These are phyloP conservation scores for Aleiodes sp. DNA, from an alignment of 1,140 invertebrate species.

Conservation along the genomic window DNA sequence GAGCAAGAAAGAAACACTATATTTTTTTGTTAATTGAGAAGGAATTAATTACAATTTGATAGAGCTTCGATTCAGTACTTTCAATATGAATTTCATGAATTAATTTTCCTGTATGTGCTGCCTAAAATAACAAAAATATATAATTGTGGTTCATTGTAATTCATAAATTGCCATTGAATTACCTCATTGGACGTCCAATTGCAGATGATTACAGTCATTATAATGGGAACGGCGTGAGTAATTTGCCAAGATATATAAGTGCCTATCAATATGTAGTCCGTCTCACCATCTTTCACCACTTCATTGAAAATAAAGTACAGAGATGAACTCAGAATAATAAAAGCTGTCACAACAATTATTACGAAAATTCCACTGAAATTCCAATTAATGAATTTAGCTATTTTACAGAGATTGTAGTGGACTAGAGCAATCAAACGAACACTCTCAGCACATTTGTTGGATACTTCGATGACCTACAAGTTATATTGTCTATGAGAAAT, in stretches of 20 bases:
- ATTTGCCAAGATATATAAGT: conserved; percentile 23
- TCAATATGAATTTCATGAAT: conserved; percentile 31
- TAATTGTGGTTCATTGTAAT: background rate
- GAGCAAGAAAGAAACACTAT: too few relatives aligned
- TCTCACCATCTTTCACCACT: conserved; percentile 9
- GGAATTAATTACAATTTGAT: conserved; percentile 14
- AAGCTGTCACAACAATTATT: conserved; percentile 14
- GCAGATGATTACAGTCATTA: conserved; percentile 23
- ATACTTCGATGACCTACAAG: conserved; percentile 18
- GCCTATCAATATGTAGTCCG: background rate
- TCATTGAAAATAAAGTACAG: conserved; percentile 29
- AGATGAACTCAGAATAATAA: conserved; percentile 27
- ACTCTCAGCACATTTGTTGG: conserved; percentile 16
- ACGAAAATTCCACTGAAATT: conserved; percentile 20
- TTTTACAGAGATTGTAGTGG: conserved; percentile 29
- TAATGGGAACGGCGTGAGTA: conserved; percentile 17
- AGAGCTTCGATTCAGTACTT: conserved; percentile 9
- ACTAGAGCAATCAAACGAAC: conserved; percentile 15
- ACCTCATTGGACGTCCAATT: conserved; percentile 31
- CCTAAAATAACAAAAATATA: conserved; percentile 6
- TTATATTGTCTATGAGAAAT: background rate
- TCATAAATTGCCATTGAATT: conserved; percentile 8
- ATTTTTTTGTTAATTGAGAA: too few relatives aligned
- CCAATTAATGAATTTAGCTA: conserved; percentile 26
- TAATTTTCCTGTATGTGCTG: conserved; percentile 16